Percentiles rank a stretch among this genome's conserved stretches.
Conservation (phyloP, 2,113 vertebrate species). For the Pipra filicauda region DNA sequence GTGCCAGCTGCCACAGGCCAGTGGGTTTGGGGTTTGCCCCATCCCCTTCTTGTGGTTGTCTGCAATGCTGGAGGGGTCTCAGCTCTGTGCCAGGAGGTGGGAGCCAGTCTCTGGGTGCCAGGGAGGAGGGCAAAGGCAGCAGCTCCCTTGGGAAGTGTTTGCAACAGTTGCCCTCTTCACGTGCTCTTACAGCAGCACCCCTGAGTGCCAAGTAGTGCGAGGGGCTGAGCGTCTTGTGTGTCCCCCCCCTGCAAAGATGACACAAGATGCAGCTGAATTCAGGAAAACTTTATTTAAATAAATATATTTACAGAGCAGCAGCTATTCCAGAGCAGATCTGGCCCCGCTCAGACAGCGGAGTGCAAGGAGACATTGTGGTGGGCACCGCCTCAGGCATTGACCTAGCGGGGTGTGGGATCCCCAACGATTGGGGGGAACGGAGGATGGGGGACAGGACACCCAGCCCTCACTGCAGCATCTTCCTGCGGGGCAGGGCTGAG, state of each 20-base stretch:
- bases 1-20: not conserved
- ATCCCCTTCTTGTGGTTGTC: fast-evolving
- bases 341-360: not conserved
- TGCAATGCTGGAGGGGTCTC: not conserved
- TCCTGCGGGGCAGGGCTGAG: not conserved
- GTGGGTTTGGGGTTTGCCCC: not conserved
- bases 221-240: not conserved
- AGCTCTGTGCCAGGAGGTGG: fast-evolving
- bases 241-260: fast-evolving
- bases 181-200: not conserved
- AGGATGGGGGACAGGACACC: not conserved
- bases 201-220: not conserved
- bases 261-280: fast-evolving
- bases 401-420: not conserved
- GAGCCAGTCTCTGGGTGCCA: not conserved
- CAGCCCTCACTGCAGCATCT: conserved; percentile 55
- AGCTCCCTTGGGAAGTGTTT: not conserved
- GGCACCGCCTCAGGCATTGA: not conserved
- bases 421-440: fast-evolving
- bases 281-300: conserved; percentile 29
- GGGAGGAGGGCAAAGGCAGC: not conserved
- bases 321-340: not conserved
- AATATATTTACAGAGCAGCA: conserved; percentile 64
- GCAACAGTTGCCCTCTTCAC: not conserved
- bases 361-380: not conserved